Percentiles rank a stretch among this genome's conserved stretches.
These are phyloP conservation scores for Phocides pigmalion DNA, from an alignment of 1,140 invertebrate species.

Conservation along the genomic window DNA sequence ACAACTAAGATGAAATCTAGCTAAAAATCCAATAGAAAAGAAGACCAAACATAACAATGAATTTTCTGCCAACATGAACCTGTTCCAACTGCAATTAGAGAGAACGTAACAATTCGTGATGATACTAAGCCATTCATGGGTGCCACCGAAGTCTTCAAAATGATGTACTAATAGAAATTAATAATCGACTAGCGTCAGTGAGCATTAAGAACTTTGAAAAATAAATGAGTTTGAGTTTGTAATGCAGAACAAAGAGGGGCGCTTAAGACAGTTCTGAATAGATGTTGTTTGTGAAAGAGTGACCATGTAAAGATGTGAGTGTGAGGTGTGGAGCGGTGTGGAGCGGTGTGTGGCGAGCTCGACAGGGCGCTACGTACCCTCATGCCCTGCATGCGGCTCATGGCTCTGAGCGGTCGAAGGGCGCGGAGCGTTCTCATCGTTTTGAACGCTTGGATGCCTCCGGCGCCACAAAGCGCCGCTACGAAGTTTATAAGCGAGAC, in stretches of 20 bases:
- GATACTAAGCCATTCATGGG: conserved; percentile 81
- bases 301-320: conserved; percentile 51
- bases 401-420: conserved; percentile 96
- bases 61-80: conserved; percentile 56
- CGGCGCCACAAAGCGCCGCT: conserved; percentile 95
- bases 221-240: conserved; percentile 55
- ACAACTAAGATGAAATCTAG: conserved; percentile 66
- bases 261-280: conserved; percentile 43
- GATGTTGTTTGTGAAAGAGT: conserved; percentile 47
- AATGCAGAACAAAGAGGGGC: conserved; percentile 45
- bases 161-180: conserved; percentile 61
- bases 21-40: conserved; percentile 70
- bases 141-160: conserved; percentile 74
- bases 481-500: conserved; percentile 98
- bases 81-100: conserved; percentile 57
- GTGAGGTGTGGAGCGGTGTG: conserved; percentile 55
- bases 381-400: conserved; percentile 99
- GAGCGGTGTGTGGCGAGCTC: conserved; percentile 52
- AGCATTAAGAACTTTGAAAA: conserved; percentile 53
- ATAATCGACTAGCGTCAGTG: conserved; percentile 67
- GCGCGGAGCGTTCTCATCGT: conserved; percentile 98
- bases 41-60: conserved; percentile 70
- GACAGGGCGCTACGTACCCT: conserved; percentile 90
- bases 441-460: conserved; percentile 98
- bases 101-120: conserved; percentile 71